Evolutionary conservation across 2,113 vertebrate species (phyloP), one percentile per base, ranked within the genome.

Genomic region (Nothocercus nigrocapillus): DNA sequence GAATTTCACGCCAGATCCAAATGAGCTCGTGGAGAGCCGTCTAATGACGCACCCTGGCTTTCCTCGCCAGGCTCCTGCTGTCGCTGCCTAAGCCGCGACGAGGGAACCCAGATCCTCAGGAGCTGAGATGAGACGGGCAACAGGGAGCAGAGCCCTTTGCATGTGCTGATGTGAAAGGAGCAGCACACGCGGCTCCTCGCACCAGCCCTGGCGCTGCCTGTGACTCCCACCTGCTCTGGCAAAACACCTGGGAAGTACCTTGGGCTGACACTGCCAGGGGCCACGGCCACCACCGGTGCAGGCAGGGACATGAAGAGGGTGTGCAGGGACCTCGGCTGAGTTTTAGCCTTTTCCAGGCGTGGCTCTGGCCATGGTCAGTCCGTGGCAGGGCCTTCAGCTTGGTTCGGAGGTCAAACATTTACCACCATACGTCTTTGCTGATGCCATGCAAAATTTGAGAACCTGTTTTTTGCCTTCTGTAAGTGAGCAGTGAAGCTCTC

Each of bases 91-190:
- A 34, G 45, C 6, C 15, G 19, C 72, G 45, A 63, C n/a, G 34
- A 62, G 11, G 27, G 72, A 76, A 53, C 16, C n/a, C 22, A 66
- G 38, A 47, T 15, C n/a, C 69, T 56, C 4, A 25, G 64, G 27
- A 70, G 59, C 32, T 10, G 2, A 67, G 32, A 8, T 5, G 66
- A 56, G 54, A 73, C 34, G 42, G 75, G 47, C 17, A 54, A 30
- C 4, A 21, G n/a, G 67, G 79, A 58, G 82, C 9, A 1, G 62
- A 75, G 87, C n/a, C 56, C 74, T 64, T 84, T 44, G 15, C 64
- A 53, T 14, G 78, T 7, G 32, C 62, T 75, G 42, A 6, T 0
- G 0, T 5, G 24, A 79, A 63, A 3, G 5, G 51, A 9, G 4
- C 14, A 30, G 54, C 54, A 17, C 27, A 17, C 54, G 9, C 28